phyloP scores from a whole-genome alignment of 1,140 invertebrate species.

The Hypothenemus hampei region DNA sequence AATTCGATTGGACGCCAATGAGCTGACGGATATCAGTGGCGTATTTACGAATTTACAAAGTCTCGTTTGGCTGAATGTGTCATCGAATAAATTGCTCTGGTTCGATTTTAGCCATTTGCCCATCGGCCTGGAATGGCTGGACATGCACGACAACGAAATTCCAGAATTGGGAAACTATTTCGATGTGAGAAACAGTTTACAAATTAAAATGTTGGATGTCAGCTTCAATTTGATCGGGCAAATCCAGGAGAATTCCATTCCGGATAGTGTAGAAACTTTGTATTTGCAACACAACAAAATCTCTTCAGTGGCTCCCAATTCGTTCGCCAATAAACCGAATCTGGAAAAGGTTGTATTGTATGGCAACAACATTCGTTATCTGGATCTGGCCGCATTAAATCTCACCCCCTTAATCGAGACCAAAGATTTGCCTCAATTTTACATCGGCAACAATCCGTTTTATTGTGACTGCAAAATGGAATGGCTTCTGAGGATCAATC shows the following conservation, averaged over 20 bases:
- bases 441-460: slow-evolving; percentile 76
- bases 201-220: slow-evolving; percentile 69
- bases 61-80: slow-evolving; percentile 67
- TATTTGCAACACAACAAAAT: slow-evolving; percentile 74
- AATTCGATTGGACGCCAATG: slow-evolving; percentile 63
- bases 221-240: slow-evolving; percentile 68
- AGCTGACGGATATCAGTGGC: slow-evolving; percentile 60
- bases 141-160: slow-evolving; percentile 64
- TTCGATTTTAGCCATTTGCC: slow-evolving; percentile 66
- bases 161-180: slow-evolving; percentile 64
- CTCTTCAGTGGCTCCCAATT: slow-evolving; percentile 61
- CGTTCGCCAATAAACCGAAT: slow-evolving; percentile 65
- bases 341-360: slow-evolving; percentile 70
- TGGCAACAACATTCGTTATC: slow-evolving; percentile 66
- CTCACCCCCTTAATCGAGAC: slow-evolving; percentile 60
- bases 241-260: slow-evolving; percentile 62
- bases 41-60: slow-evolving; percentile 60
- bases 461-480: slow-evolving; percentile 81
- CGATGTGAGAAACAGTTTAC: slow-evolving; percentile 52
- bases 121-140: slow-evolving; percentile 63
- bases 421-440: slow-evolving; percentile 67
- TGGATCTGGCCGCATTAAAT: slow-evolving; percentile 67
- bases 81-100: slow-evolving; percentile 60
- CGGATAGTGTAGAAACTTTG: slow-evolving; percentile 67
- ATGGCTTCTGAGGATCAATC: slow-evolving; percentile 75